Conservation (phyloP, 2,888 invertebrate genomes). For the Euproctis similis region DNA sequence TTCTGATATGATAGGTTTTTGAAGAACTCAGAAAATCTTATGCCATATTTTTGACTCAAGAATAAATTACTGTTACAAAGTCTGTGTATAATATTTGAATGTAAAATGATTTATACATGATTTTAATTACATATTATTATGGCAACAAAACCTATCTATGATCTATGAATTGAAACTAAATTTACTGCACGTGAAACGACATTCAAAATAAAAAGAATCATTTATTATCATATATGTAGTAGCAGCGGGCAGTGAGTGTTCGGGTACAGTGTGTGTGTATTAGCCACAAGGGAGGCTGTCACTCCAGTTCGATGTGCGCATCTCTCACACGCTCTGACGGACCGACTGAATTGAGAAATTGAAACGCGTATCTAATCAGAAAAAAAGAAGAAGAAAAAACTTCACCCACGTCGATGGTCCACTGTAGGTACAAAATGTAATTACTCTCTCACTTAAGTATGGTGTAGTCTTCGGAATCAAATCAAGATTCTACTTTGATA, state of each 20-base stretch:
- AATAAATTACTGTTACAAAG: too few species aligned
- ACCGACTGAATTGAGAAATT: constrained; percentile 70
- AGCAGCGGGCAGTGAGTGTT: constrained; percentile 8
- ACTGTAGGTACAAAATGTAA: constrained; percentile 10
- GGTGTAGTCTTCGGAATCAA: constrained; percentile 24
- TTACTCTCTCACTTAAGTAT: constrained; percentile 9
- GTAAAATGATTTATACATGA: too few species aligned
- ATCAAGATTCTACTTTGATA: constrained; percentile 33
- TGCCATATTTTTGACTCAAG: too few species aligned
- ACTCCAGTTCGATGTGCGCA: constrained; percentile 46
- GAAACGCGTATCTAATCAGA: constrained; percentile 54
- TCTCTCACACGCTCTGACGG: constrained; percentile 63
- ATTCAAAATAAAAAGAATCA: neutral
- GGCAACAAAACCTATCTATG: too few species aligned
- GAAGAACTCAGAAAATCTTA: too few species aligned
- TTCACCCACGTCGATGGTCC: constrained; percentile 23
- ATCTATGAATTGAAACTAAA: too few species aligned
- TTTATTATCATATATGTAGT: constrained; percentile 3
- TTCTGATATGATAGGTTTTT: too few species aligned
- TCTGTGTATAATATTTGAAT: too few species aligned
- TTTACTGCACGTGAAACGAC: too few species aligned
- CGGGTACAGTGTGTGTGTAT: constrained; percentile 11
- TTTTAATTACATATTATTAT: neutral
- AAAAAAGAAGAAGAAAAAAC: too few species aligned
- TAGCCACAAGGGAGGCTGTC: constrained; percentile 36